Evolutionary conservation across 2,113 vertebrate species (phyloP).

Genomic region (Pelobates fuscus): DNA sequence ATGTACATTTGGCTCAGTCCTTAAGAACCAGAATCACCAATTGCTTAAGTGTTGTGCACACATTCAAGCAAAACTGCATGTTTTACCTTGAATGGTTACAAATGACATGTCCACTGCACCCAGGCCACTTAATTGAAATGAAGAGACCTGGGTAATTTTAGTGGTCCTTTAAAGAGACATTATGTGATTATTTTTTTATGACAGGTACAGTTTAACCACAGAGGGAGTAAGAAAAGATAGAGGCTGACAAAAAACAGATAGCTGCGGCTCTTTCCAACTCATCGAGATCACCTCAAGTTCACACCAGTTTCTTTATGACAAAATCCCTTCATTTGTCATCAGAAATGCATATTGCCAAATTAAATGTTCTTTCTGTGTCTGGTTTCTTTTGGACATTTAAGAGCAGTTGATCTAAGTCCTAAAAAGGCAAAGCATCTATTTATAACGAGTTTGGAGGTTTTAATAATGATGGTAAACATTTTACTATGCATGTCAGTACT

Average conservation of each 20-base stretch:
- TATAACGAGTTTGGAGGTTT: not conserved
- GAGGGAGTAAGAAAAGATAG: not conserved
- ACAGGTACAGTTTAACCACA: too few species aligned
- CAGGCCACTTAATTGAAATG: too few species aligned
- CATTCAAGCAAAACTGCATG: too few species aligned
- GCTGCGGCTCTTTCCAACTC: not conserved
- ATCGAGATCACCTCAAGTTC: conserved; percentile 4
- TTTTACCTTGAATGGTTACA: too few species aligned
- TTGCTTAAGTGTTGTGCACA: too few species aligned
- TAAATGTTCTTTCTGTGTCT: conserved; percentile 12
- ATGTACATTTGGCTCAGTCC: too few species aligned
- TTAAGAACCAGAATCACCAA: too few species aligned
- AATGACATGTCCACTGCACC: too few species aligned
- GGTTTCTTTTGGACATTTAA: conserved; percentile 36
- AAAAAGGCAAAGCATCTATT: conserved; percentile 31
- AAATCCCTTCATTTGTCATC: conserved; percentile 24
- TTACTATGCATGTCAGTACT: too few species aligned
- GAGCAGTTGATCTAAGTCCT: conserved; percentile 10
- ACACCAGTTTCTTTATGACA: conserved; percentile 3
- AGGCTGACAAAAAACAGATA: not conserved
- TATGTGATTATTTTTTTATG: too few species aligned
- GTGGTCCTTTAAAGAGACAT: too few species aligned
- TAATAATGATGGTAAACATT: conserved; percentile 12
- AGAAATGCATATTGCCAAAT: conserved; percentile 24
- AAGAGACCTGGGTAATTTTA: too few species aligned